Percentiles rank a stretch among this genome's conserved stretches.
Evolutionary conservation across 1,140 invertebrate genomes (phyloP).

Genomic region (Camponotus floridanus): DNA sequence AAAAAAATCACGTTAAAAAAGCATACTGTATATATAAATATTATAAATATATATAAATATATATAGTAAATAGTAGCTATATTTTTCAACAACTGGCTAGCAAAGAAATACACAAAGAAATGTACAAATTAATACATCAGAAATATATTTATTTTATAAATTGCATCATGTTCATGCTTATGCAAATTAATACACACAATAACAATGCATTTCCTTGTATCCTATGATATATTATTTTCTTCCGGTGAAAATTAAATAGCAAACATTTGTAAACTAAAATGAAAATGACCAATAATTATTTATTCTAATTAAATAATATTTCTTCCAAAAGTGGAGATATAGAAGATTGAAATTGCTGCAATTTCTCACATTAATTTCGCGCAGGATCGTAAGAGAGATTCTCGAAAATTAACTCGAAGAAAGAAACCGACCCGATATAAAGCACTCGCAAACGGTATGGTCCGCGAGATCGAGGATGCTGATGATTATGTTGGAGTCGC

Average conservation of each 20-base stretch:
- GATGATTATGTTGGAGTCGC: conserved; percentile 29
- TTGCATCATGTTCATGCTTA: conserved; percentile 1
- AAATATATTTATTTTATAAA: conserved; percentile 1
- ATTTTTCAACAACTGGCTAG: not conserved
- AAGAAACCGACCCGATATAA: not conserved
- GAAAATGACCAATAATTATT: not conserved
- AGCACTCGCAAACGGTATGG: conserved; percentile 2
- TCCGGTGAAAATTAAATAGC: not conserved
- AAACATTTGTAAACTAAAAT: not conserved
- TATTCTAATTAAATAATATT: too few species aligned
- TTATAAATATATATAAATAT: not conserved
- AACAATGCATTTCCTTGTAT: not conserved
- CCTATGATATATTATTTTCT: not conserved
- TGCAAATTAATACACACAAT: conserved; percentile 19
- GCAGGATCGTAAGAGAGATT: not conserved
- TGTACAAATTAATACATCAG: conserved; percentile 4
- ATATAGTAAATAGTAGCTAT: not conserved
- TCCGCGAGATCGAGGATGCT: conserved; percentile 22
- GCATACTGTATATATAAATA: too few species aligned
- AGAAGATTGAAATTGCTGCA: not conserved
- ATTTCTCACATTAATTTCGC: not conserved
- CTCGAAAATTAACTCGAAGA: conserved; percentile 6
- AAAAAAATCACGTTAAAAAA: too few species aligned
- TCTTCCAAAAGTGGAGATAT: not conserved
- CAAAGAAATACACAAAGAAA: not conserved